These are phyloP conservation scores for pig (Sus scrofa) DNA, from an alignment of 2,113 vertebrate genomes.

Conservation along the genomic window T2T-Sscrofa CM000814.6:76887001-76887500, in stretches of 20 bases:
- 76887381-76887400: neutral
- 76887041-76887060: neutral
- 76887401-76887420: neutral
- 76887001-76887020: neutral
- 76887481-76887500: no score
- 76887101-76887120: neutral
- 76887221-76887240: constrained; percentile 65
- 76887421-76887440: neutral
- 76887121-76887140: constrained; percentile 63
- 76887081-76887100: neutral
- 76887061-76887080: constrained; percentile 33
- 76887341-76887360: neutral
- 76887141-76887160: constrained; percentile 56
- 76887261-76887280: constrained; percentile 67
- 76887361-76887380: neutral
- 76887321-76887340: neutral
- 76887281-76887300: constrained; percentile 46
- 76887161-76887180: constrained; percentile 47
- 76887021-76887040: neutral
- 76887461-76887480: no score
- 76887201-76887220: constrained; percentile 30
- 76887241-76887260: constrained; percentile 51
- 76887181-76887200: constrained; percentile 18
- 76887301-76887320: constrained; percentile 4
- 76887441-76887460: neutral